Conservation (phyloP, 2,113 vertebrate species). For the Meles meles region DNA sequence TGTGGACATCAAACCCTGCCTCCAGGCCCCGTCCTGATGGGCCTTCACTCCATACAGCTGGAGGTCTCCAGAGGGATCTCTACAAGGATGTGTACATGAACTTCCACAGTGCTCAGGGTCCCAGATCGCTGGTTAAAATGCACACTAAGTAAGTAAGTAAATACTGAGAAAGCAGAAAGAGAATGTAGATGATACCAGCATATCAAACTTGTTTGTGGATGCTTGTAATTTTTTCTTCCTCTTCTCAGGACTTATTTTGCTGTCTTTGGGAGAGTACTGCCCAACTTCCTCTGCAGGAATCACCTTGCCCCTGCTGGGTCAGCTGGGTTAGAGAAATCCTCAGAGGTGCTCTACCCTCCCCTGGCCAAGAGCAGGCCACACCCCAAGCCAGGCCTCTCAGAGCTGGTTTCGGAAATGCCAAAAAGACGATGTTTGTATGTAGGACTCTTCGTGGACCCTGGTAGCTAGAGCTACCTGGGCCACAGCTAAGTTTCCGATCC, state of each 20-base stretch:
- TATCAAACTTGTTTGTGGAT: fast-evolving
- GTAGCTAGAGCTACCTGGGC: background rate
- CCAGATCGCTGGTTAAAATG: background rate
- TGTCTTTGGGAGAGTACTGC: background rate
- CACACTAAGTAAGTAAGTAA: background rate
- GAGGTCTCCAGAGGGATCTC: fast-evolving
- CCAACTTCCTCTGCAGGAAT: background rate
- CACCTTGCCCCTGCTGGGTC: background rate
- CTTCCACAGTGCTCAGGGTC: background rate
- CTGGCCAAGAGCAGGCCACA: background rate
- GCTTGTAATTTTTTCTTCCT: background rate
- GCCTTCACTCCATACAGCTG: background rate
- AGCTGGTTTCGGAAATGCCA: background rate
- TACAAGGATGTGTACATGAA: background rate
- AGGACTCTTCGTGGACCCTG: background rate
- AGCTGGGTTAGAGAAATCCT: background rate
- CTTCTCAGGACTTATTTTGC: background rate
- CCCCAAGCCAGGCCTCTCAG: background rate
- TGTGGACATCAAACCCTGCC: fast-evolving
- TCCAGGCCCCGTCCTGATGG: fast-evolving
- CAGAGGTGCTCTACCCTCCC: background rate
- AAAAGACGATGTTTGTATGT: too few species aligned
- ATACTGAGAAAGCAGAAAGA: background rate
- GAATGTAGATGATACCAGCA: fast-evolving
- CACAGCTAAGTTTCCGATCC: fast-evolving